Conservation (phyloP, 2,888 invertebrate species). For the Chalcosyrphus nemorum region DNA sequence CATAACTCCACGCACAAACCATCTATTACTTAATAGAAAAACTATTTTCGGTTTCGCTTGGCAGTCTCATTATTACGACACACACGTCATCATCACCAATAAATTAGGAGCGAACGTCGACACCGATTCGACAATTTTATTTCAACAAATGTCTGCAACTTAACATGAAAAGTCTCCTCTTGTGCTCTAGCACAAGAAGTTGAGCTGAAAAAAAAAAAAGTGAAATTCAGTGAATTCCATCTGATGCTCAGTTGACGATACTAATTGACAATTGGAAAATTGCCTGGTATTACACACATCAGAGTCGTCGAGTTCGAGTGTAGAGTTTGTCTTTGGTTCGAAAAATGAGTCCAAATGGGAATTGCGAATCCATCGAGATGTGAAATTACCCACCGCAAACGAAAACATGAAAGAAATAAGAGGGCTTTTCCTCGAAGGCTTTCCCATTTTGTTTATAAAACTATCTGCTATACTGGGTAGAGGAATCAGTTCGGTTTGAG, state of each 20-base stretch:
- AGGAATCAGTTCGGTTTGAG: conserved; percentile 51
- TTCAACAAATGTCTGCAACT: conserved; percentile 30
- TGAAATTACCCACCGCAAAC: conserved; percentile 57
- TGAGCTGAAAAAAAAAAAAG: conserved; percentile 14
- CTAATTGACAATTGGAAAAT: conserved; percentile 62
- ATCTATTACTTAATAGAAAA: conserved; percentile 44
- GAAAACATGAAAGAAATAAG: too few relatives aligned
- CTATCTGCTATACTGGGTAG: conserved; percentile 7
- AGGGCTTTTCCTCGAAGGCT: conserved; percentile 40
- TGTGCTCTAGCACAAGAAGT: not conserved
- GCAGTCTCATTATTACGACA: conserved; percentile 41
- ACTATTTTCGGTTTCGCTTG: conserved; percentile 43
- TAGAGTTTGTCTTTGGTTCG: conserved; percentile 32
- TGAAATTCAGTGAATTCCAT: conserved; percentile 59
- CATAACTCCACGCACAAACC: conserved; percentile 13
- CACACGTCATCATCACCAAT: conserved; percentile 44
- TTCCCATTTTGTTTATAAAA: conserved; percentile 67
- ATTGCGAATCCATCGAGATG: conserved; percentile 59
- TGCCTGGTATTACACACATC: conserved; percentile 45
- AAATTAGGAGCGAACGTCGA: conserved; percentile 64
- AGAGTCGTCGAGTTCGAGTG: not conserved
- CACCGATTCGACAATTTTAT: conserved; percentile 51
- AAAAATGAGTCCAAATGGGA: conserved; percentile 49
- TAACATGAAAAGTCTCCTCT: conserved; percentile 12
- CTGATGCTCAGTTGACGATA: conserved; percentile 67